Conservation (phyloP, 2,888 invertebrate genomes). For the Neria commutata region DNA sequence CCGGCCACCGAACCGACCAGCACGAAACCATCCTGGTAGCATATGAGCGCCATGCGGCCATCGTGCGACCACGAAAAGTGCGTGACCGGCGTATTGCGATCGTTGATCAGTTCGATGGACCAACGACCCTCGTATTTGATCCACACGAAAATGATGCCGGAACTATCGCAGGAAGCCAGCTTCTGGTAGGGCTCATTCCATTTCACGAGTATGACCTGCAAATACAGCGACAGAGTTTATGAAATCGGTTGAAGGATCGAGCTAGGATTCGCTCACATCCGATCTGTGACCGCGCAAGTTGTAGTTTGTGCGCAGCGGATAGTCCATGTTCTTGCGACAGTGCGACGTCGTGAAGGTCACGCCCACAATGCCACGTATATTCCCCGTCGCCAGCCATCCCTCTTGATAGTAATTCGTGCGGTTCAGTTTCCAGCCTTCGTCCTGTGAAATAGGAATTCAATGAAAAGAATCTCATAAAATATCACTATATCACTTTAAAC, state of each 20-base stretch:
- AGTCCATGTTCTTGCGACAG: slow-evolving; percentile 83
- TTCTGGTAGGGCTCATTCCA: slow-evolving; percentile 99
- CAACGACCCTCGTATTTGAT: slow-evolving; percentile 98
- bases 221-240: background rate
- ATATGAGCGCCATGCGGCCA: slow-evolving; percentile 97
- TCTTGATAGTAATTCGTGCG: slow-evolving; percentile 96
- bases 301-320: slow-evolving; percentile 92
- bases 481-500: no score
- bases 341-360: slow-evolving; percentile 96
- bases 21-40: slow-evolving; percentile 98
- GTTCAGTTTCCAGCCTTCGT: slow-evolving; percentile 95
- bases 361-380: slow-evolving; percentile 91
- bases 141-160: slow-evolving; percentile 99
- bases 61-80: slow-evolving; percentile 99
- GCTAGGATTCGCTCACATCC: no score
- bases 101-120: slow-evolving; percentile 99
- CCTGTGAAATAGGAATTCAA: slow-evolving; percentile 69
- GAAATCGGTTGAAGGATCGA: slow-evolving; percentile 32
- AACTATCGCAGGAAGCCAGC: slow-evolving; percentile 95
- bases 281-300: slow-evolving; percentile 96
- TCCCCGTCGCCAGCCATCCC: slow-evolving; percentile 96
- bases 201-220: slow-evolving; percentile 88
- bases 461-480: background rate
- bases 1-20: slow-evolving; percentile 97
- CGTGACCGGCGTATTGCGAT: slow-evolving; percentile 94